Base-by-base conservation (phyloP, 2,888 invertebrate genomes). In the Parnassius glacialis region DNA sequence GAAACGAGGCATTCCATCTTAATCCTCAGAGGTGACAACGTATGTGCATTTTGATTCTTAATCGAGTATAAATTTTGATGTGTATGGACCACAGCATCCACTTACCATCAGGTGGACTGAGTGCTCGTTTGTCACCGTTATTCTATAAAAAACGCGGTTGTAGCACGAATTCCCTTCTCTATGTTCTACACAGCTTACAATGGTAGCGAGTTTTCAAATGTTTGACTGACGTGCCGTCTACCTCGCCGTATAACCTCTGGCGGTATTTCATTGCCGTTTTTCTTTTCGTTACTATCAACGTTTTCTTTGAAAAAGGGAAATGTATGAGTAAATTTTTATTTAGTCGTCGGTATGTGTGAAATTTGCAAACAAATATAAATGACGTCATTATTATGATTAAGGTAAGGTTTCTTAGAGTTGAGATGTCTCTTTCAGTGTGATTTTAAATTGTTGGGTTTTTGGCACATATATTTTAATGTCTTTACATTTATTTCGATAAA, bases 331-430 rank as follows among this genome's bases (percentile, higher is more conserved):
- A 56, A 10, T 11, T 41, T 12, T 20, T 52, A 56, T 56, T 59
- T 52, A 12, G 44, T 52, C 59, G 63, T 47, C 13, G 41, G 10
- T 41, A 10, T 73, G 68, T 51, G 64, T 69, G 68, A 70, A 74
- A 76, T 79, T 78, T 76, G 82, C 82, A 79, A 81, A 79, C 76
- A 76, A 80, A 85, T 85, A 90, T 81, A 84, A 81, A 89, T 87
- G 88, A 83, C 80, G 84, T 87, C 85, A 81, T 90, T 89, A 88
- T 73, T 69, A 78, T 88, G 89, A 89, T 87, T 85, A 84, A 88
- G 80, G 80, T 75, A 76, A 77, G 85, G 84, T 81, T 76, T 76
- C 76, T 74, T 58, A 69, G 78, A 83, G 87, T 84, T 86, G 86
- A 87, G 85, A 87, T 80, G 84, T 85, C 78, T 75, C 74, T 71